A percentile compares a stretch with the other conserved stretches of the same genome.
phyloP scores from a whole-genome alignment of 1,140 invertebrate species.

The Drosophila mayri region DNA sequence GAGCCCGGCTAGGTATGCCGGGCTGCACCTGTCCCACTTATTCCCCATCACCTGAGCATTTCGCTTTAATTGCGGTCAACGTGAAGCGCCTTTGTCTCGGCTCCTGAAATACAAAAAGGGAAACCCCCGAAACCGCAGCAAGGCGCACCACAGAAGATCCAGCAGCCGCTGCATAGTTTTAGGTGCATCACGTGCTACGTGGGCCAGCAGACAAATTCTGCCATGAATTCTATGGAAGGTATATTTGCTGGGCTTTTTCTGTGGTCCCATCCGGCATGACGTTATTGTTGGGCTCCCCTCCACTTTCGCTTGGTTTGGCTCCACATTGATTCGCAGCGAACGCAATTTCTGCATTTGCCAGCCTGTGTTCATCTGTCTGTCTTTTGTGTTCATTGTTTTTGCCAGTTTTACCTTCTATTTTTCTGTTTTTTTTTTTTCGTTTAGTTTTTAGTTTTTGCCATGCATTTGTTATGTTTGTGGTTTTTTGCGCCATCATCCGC shows the following conservation, averaged over 20 bases:
- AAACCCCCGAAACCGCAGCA: slow-evolving; percentile 33
- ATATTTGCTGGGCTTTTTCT: slow-evolving; percentile 35
- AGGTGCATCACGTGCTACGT: slow-evolving; percentile 46
- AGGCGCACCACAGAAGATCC: slow-evolving; percentile 22
- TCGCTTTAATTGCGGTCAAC: slow-evolving; percentile 77
- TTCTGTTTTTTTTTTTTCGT: not conserved
- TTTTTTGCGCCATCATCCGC: slow-evolving; percentile 6
- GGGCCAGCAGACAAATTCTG: slow-evolving; percentile 51
- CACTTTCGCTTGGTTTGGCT: slow-evolving; percentile 40
- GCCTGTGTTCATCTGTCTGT: slow-evolving; percentile 54
- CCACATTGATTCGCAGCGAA: slow-evolving; percentile 72
- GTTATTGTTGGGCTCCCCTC: slow-evolving; percentile 32
- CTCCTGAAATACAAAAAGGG: slow-evolving; percentile 41
- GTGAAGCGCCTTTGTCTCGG: slow-evolving; percentile 68
- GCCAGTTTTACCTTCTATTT: slow-evolving; percentile 17
- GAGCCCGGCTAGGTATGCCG: slow-evolving; percentile 30
- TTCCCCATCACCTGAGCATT: slow-evolving; percentile 48
- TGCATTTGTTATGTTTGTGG: slow-evolving; percentile 21
- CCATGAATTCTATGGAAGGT: slow-evolving; percentile 54
- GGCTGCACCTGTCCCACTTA: slow-evolving; percentile 26
- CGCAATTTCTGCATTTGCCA: slow-evolving; percentile 71
- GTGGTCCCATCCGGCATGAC: slow-evolving; percentile 27
- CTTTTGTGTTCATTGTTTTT: slow-evolving; percentile 36
- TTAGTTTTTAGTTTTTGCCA: slow-evolving; percentile 15
- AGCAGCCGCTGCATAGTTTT: slow-evolving; percentile 51